Evolutionary conservation across 2,113 vertebrate species (phyloP).

Genomic region (Ia io): DNA sequence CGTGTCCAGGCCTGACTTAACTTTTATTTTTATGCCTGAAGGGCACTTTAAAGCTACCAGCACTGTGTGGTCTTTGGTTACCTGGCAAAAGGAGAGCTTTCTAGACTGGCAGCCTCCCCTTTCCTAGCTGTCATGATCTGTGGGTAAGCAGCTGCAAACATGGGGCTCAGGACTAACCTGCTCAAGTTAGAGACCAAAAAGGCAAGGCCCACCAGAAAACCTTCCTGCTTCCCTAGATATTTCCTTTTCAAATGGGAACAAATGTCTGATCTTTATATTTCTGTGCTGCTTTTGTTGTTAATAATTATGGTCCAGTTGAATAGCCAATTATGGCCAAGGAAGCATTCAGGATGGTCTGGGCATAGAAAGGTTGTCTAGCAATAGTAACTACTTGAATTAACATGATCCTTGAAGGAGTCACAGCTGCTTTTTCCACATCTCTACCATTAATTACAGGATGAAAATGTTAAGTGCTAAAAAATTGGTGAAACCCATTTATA

Average conservation of each 20-base stretch:
- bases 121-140: background rate
- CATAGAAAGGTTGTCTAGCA: background rate
- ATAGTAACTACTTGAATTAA: background rate
- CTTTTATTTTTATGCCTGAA: background rate
- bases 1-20: background rate
- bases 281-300: background rate
- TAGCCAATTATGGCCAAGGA: background rate
- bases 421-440: background rate
- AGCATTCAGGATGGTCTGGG: background rate
- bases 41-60: background rate
- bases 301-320: conserved; percentile 10
- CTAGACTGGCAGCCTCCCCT: background rate
- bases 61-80: background rate
- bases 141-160: background rate
- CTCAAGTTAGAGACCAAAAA: background rate
- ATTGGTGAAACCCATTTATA: background rate
- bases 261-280: background rate
- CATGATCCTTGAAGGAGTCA: background rate
- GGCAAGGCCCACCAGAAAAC: background rate
- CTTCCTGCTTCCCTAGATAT: background rate
- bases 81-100: background rate
- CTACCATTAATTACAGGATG: background rate
- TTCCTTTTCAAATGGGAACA: conserved; percentile 20
- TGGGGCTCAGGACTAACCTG: background rate
- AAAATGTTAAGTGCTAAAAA: background rate